phyloP scores from a whole-genome alignment of 2,888 invertebrate genomes.

The Nephrotoma flavescens region DNA sequence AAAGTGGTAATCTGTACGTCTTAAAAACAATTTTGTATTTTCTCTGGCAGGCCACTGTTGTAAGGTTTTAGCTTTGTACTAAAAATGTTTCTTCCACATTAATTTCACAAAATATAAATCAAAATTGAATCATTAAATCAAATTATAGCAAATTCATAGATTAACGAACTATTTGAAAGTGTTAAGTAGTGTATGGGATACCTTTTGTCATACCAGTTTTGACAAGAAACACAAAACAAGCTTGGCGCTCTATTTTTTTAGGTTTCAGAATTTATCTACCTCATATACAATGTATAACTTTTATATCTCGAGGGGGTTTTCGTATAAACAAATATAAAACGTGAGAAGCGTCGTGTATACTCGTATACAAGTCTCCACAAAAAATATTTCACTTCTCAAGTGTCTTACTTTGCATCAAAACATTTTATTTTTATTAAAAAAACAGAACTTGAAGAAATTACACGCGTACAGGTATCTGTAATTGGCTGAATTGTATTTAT shows the following conservation, averaged over 20 bases:
- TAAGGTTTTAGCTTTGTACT: no score
- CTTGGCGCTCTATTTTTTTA: neutral
- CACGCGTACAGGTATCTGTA: neutral
- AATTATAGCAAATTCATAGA: no score
- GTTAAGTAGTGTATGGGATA: neutral
- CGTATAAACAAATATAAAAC: neutral
- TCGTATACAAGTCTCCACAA: neutral
- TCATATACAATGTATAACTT: neutral
- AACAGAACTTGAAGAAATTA: neutral
- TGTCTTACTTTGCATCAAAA: neutral
- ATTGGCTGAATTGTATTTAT: neutral
- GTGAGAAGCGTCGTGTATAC: neutral
- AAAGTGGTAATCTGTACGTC: no score
- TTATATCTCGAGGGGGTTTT: neutral
- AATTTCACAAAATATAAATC: no score
- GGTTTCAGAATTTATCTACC: neutral
- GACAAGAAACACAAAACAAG: neutral
- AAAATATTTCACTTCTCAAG: neutral
- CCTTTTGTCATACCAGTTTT: neutral
- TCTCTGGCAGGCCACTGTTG: no score
- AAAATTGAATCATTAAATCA: no score
- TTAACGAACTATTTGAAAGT: neutral
- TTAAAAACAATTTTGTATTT: no score
- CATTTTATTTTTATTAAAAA: neutral
- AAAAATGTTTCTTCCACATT: no score